Percentiles rank a stretch among this genome's conserved stretches.
Evolutionary conservation across 2,113 vertebrate genomes (phyloP).

Genomic region (Anoura caudifer): DNA sequence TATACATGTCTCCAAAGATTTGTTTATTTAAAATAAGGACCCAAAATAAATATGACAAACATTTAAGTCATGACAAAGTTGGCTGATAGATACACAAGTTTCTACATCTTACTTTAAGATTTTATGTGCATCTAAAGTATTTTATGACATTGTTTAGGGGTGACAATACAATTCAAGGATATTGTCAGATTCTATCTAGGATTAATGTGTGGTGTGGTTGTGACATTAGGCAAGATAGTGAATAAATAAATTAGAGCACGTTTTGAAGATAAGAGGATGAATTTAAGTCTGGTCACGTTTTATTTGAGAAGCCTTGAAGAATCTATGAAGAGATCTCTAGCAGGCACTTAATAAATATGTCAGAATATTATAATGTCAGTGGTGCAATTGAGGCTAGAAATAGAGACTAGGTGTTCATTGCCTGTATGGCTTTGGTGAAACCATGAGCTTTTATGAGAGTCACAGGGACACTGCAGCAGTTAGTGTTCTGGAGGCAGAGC

Average conservation of each 20-base stretch:
- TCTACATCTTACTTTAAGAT: background rate
- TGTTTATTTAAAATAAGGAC: background rate
- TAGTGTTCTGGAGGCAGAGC: background rate
- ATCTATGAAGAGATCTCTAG: background rate
- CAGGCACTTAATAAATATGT: background rate
- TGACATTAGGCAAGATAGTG: background rate
- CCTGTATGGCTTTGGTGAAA: background rate
- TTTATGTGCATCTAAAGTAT: background rate
- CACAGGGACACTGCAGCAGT: background rate
- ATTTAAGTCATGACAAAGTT: background rate
- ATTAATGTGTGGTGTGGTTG: background rate
- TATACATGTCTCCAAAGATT: background rate
- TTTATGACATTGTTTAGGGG: background rate
- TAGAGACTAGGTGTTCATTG: background rate
- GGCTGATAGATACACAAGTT: background rate
- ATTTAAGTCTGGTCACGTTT: background rate
- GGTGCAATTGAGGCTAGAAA: background rate
- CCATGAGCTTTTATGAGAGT: background rate
- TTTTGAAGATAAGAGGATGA: background rate
- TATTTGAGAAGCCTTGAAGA: background rate
- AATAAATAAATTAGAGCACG: background rate
- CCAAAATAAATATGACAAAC: background rate
- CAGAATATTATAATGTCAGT: background rate
- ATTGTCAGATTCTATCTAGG: background rate
- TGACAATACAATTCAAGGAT: background rate